Evolutionary conservation across 2,113 vertebrate species (phyloP).

Genomic region (Platysteira castanea): DNA sequence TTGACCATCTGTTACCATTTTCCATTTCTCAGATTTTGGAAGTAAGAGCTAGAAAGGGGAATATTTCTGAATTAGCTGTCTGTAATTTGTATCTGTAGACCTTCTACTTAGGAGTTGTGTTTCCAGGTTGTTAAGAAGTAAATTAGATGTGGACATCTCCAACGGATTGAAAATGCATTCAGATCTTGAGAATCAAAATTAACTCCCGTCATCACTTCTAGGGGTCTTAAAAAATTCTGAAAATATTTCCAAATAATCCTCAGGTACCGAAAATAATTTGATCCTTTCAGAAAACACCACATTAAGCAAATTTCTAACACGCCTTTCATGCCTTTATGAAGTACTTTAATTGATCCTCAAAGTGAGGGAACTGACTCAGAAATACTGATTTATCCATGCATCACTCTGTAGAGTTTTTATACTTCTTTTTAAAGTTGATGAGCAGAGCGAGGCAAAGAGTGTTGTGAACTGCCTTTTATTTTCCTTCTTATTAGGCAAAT

Average conservation of each 20-base stretch:
- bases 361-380: background rate
- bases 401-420: background rate
- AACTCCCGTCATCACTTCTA: background rate
- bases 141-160: background rate
- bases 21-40: background rate
- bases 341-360: background rate
- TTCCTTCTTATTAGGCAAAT: background rate
- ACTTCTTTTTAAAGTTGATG: background rate
- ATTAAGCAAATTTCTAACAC: background rate
- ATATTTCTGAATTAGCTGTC: background rate
- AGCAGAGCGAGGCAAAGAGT: background rate
- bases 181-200: background rate
- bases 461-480: constrained; percentile 12
- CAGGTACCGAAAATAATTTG: background rate
- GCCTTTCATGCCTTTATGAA: background rate
- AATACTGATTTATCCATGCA: background rate
- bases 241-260: background rate
- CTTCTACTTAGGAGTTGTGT: background rate
- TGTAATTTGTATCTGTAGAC: background rate
- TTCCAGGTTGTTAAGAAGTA: background rate
- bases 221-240: background rate
- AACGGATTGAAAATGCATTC: background rate
- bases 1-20: constrained; percentile 15
- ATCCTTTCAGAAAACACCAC: background rate
- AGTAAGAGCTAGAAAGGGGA: background rate